Evolutionary conservation across 2,797 vertebrate species (phyloP).

Genomic region (Philypnodon macrostomus): DNA sequence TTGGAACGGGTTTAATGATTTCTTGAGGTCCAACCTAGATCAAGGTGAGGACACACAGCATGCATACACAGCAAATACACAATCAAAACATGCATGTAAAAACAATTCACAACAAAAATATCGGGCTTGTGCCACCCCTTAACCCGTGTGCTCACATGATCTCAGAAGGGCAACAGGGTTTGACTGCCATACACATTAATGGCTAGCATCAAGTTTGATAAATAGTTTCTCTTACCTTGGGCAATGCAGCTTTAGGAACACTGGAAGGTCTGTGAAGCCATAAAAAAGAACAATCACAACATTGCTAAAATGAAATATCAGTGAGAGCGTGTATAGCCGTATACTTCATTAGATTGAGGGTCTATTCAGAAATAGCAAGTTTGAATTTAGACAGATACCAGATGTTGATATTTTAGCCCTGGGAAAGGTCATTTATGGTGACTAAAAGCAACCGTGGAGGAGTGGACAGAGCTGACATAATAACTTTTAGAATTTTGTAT

Average conservation of each 20-base stretch:
- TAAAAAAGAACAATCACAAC: conserved; percentile 30
- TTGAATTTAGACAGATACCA: too few relatives aligned
- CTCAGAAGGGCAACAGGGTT: conserved; percentile 59
- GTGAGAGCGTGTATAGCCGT: too few relatives aligned
- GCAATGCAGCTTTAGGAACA: conserved; percentile 70
- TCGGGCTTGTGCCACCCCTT: too few relatives aligned
- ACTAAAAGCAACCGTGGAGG: not conserved
- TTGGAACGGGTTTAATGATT: conserved; percentile 94
- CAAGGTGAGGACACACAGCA: conserved; percentile 65
- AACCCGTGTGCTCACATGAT: conserved; percentile 28
- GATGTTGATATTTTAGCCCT: too few relatives aligned
- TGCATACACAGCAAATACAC: conserved; percentile 53
- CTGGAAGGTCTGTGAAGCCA: conserved; percentile 76
- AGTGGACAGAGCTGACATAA: not conserved
- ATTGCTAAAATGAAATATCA: not conserved
- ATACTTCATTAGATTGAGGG: too few relatives aligned
- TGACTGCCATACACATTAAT: too few relatives aligned
- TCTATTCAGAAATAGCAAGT: too few relatives aligned
- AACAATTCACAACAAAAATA: conserved; percentile 9
- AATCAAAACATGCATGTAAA: conserved; percentile 47
- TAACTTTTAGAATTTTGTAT: not conserved
- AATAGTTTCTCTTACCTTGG: conserved; percentile 76
- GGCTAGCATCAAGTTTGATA: not conserved
- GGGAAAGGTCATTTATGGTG: too few relatives aligned
- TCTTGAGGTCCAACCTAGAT: conserved; percentile 86